Conservation (phyloP, 30 jellyfish, hydroid and myxozoan species). For the Aurelia sp. region DNA sequence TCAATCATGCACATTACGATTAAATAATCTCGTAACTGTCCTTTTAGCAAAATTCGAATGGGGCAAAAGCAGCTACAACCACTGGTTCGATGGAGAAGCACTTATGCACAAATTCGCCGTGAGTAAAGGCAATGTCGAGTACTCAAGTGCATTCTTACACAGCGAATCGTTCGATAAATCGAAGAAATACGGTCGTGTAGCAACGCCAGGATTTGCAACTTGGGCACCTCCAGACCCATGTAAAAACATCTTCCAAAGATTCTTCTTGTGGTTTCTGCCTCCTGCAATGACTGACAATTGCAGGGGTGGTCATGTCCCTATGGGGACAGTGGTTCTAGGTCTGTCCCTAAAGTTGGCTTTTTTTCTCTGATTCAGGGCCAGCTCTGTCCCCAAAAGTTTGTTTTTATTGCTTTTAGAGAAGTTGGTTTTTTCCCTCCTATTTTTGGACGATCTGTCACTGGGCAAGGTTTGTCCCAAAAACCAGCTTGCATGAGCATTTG, state of each 20-base stretch:
- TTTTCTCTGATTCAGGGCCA: no score
- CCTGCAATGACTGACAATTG: constrained; percentile 28
- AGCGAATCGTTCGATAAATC: background rate
- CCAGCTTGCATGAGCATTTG: no score
- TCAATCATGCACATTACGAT: no score
- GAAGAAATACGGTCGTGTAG: background rate
- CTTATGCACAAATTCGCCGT: constrained; percentile 52
- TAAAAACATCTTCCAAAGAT: constrained; percentile 50
- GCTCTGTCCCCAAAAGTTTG: no score
- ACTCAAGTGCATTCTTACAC: background rate
- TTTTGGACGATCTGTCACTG: no score
- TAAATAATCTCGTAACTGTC: background rate
- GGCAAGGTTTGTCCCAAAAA: no score
- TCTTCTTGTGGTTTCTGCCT: constrained; percentile 1
- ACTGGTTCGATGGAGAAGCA: constrained; percentile 84
- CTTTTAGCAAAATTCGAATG: constrained; percentile 64
- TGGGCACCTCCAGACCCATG: constrained; percentile 74
- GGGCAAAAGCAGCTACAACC: constrained; percentile 64
- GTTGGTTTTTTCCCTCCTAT: no score
- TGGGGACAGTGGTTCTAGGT: no score
- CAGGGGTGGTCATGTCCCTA: no score
- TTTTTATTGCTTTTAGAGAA: no score
- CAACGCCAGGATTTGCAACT: constrained; percentile 4
- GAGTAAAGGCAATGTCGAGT: constrained; percentile 44
- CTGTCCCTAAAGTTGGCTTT: no score